These are phyloP conservation scores for Arenicola marina DNA, from an alignment of 2,888 invertebrate genomes.

Conservation along the genomic window DNA sequence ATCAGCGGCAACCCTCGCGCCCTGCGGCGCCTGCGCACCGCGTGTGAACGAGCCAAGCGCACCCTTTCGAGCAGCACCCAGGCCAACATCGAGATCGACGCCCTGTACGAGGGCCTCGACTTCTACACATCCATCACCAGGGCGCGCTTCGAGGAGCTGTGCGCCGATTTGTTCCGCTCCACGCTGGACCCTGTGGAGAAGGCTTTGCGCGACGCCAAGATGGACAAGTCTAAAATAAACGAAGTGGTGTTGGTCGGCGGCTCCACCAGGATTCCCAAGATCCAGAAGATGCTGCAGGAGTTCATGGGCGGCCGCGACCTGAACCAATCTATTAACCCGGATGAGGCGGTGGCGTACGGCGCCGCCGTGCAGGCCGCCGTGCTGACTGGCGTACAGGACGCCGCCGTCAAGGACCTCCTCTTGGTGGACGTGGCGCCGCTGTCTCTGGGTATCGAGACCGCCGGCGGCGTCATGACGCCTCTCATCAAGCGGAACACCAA, in stretches of 20 bases:
- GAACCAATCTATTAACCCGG: conserved; percentile 70
- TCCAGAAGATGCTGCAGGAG: conserved; percentile 52
- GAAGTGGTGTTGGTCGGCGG: conserved; percentile 82
- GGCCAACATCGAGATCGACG: conserved; percentile 52
- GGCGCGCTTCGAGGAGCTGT: conserved; percentile 53
- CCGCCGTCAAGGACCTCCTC: conserved; percentile 73
- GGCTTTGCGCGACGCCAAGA: conserved; percentile 76
- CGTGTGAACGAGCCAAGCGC: conserved; percentile 53
- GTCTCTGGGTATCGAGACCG: conserved; percentile 67
- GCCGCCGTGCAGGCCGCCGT: conserved; percentile 40
- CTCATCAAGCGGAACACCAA: conserved; percentile 47
- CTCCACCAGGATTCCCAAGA: conserved; percentile 53
- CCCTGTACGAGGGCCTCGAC: conserved; percentile 49
- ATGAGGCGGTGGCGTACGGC: conserved; percentile 47
- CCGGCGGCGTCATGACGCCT: conserved; percentile 55
- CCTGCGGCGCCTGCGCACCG: conserved; percentile 48
- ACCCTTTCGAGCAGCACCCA: conserved; percentile 49
- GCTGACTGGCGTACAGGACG: conserved; percentile 66
- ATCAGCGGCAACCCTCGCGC: conserved; percentile 41
- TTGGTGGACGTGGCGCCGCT: conserved; percentile 72
- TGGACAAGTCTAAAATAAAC: conserved; percentile 76
- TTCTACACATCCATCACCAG: conserved; percentile 51
- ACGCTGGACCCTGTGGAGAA: conserved; percentile 80
- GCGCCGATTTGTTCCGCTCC: conserved; percentile 57
- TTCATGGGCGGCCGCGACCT: conserved; percentile 78